Base-by-base conservation (phyloP, 2,113 vertebrate genomes). In the Orthonyx spaldingii region DNA sequence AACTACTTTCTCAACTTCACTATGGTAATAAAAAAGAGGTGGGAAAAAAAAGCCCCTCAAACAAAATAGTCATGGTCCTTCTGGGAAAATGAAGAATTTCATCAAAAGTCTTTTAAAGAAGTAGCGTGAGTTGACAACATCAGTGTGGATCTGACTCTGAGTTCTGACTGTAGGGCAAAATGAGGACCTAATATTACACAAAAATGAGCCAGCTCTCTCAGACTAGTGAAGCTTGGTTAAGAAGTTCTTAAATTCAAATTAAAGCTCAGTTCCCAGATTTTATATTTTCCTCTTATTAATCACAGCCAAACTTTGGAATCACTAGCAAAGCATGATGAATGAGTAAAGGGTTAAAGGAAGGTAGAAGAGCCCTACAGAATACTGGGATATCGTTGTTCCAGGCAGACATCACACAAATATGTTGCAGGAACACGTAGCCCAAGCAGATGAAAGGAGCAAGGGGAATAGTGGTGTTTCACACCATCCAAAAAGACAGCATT, bases 11-110 rank as follows among this genome's bases (percentile, higher is more conserved):
- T 49, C 26, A 79, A 33, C 13, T 83, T 93, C 22, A 46, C 27
- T 30, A n/a, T 60, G 35, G 35, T 47, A 74, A 56, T 66, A 46
- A 65, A 56, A 71, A 71, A 74, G 47, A 74, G 21, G 8, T 53
- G 24, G 16, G 26, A 33, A 21, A 26, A 13, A 7, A 11, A 20
- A 9, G 6, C 1, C 1, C 3, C 1, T 18, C 8, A 39, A 68
- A 33, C 12, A 64, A 52, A 60, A 41, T 27, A 47, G 15, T 66
- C 8, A 10, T 21, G 3, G 3, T 80, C 19, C 7, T 49, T 65
- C 9, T 79, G 42, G 6, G 23, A 57, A 85, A 85, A 32, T 15
- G 32, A 61, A 75, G 22, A 56, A 50, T 75, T 76, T 59, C 17
- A 20, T 79, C 20, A 42, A 59, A 66, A 13, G 4, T 37, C 9